Evolutionary conservation across 2,797 vertebrate species (phyloP).

Genomic region (Heliangelus exortis): DNA sequence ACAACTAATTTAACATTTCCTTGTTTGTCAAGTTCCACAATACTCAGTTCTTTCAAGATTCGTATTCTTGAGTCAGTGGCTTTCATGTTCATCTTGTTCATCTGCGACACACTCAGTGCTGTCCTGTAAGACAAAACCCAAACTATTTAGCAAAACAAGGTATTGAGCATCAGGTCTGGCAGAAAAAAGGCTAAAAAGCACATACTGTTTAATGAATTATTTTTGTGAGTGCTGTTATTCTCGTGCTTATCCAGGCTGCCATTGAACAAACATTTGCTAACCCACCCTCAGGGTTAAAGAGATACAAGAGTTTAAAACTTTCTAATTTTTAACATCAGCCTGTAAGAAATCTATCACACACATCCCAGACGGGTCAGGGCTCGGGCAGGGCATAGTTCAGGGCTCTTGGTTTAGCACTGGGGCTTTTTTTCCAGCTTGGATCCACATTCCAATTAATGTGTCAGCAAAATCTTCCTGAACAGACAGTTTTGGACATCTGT

Average conservation of each 20-base stretch:
- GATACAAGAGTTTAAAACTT: neutral
- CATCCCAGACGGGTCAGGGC: neutral
- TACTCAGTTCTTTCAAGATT: neutral
- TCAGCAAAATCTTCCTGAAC: neutral
- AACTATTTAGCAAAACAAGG: neutral
- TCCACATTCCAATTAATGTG: neutral
- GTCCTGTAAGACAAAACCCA: neutral
- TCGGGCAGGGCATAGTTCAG: neutral
- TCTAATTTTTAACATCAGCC: neutral
- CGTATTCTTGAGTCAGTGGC: neutral
- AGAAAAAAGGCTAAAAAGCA: neutral
- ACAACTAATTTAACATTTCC: neutral
- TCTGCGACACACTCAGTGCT: neutral
- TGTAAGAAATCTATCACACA: neutral
- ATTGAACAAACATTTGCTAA: neutral
- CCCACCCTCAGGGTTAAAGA: neutral
- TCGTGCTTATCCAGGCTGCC: neutral
- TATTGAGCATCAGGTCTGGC: neutral
- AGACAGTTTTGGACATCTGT: neutral
- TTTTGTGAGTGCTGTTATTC: neutral
- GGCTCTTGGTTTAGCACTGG: neutral
- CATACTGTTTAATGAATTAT: neutral
- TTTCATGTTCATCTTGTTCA: conserved; percentile 24
- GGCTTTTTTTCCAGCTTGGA: neutral
- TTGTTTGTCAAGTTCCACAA: neutral